These are phyloP conservation scores for Scaeva pyrastri DNA, from an alignment of 2,888 invertebrate genomes.

Conservation along the genomic window DNA sequence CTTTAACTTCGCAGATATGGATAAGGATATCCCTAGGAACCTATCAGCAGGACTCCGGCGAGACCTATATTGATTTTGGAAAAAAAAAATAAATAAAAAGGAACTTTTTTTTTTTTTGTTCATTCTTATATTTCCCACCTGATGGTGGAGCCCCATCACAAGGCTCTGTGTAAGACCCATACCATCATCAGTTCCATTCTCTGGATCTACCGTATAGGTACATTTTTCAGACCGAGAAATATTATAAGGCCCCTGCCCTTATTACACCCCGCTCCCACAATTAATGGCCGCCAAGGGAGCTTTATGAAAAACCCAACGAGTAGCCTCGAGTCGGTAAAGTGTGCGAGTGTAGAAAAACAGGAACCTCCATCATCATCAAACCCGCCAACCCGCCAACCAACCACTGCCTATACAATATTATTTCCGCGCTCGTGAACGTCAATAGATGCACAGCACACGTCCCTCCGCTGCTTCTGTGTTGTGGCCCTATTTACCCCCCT, in stretches of 20 bases:
- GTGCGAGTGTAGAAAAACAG: not conserved
- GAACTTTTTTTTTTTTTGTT: not conserved
- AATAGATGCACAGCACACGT: constrained; percentile 39
- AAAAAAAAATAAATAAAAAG: constrained; percentile 25
- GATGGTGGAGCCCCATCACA: not conserved
- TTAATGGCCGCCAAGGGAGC: constrained; percentile 62
- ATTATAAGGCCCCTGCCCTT: constrained; percentile 22
- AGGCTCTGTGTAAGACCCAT: no score
- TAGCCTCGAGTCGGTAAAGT: constrained; percentile 52
- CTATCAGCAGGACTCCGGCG: constrained; percentile 41
- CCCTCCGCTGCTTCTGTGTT: not conserved
- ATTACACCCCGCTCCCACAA: constrained; percentile 16
- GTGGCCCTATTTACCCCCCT: not conserved
- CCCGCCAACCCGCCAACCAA: not conserved
- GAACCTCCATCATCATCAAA: not conserved
- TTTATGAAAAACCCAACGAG: constrained; percentile 47
- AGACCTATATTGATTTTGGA: constrained; percentile 57
- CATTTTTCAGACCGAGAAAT: constrained; percentile 35
- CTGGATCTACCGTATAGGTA: not conserved
- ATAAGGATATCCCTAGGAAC: constrained; percentile 34
- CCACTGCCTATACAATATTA: constrained; percentile 51
- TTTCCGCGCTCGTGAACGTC: constrained; percentile 67
- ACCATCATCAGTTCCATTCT: no score
- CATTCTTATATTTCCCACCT: constrained; percentile 35
- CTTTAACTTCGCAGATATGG: not conserved